These are phyloP conservation scores for Scartelaos histophorus DNA, from an alignment of 2,113 vertebrate genomes.

Conservation along the genomic window DNA sequence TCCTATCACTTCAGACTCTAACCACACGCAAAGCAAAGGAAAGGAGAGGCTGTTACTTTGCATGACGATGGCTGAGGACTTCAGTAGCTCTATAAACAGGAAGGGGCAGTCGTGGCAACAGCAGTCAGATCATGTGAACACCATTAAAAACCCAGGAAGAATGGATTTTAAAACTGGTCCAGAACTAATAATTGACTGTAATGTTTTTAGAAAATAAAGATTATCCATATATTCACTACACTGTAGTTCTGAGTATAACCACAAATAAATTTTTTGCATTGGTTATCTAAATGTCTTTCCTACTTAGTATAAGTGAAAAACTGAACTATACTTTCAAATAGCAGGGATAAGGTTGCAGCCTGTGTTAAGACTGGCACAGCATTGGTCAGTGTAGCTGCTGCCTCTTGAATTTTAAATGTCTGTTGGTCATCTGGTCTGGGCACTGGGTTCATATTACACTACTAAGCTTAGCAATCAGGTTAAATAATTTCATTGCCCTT, in stretches of 20 bases:
- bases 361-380: not conserved
- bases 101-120: constrained; percentile 20
- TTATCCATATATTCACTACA: not conserved
- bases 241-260: not conserved
- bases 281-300: not conserved
- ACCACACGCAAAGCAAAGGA: not conserved
- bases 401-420: constrained; percentile 2
- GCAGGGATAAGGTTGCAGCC: not conserved
- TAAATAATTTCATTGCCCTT: not conserved
- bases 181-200: not conserved
- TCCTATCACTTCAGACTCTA: not conserved
- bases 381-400: constrained; percentile 7
- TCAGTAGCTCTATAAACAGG: constrained; percentile 27
- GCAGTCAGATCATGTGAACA: not conserved
- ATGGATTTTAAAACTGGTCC: not conserved
- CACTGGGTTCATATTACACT: not conserved
- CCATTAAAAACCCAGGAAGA: not conserved
- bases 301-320: not conserved
- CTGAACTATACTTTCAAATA: not conserved
- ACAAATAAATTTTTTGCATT: not conserved
- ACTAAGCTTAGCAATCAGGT: not conserved
- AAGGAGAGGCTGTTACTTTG: not conserved
- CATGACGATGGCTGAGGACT: not conserved
- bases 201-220: not conserved
- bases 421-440: not conserved